Base-by-base conservation (phyloP, 2,113 vertebrate species). In the Circaetus gallicus region DNA sequence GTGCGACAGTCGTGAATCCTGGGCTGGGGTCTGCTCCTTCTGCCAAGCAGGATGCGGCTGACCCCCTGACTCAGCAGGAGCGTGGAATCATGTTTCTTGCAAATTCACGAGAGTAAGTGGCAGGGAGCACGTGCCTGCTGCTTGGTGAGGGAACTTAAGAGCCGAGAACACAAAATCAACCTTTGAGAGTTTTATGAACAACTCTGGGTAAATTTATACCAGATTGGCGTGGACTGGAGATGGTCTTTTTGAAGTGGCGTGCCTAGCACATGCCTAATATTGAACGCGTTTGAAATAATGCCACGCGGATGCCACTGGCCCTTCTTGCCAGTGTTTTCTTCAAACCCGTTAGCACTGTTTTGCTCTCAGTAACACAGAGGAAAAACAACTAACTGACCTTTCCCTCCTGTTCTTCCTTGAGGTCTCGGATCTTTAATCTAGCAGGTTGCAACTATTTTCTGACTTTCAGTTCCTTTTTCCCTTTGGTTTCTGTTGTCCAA, bases 71-170 rank as follows among this genome's bases (percentile, higher is more conserved):
- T 43, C 53, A 12, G 87, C 70, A 78, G 66, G 61, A 58, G 20
- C 0, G 0, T 14, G 65, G 50, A 50, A n/a, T 58, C 10, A 1
- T 24, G 34, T 29, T 71, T 25, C 28, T 58, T 81, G 85, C 34
- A 62, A 26, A 71, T 9, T 19, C 34, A 29, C 14, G 52, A 21
- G 29, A 7, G 7, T 7, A 2, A 20, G 49, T 29, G 58, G 29
- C 65, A 6, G 0, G 20, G 45, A 74, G 43, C 65, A 31, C 36
- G 0, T 32, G 45, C 15, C 45, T 1, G 0, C 5, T 11, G 20
- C 8, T 5, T 20, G 53, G 59, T 22, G 5, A 47, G 72, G 42
- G 53, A 43, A 31, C 14, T 9, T 1, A 4, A 28, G 59, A 73
- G 61, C 81, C 28, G 42, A 31, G 36, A n/a, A 52, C 22, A 26